phyloP scores from a whole-genome alignment of 2,797 vertebrate genomes.

The Stomatorhinus walkeri region DNA sequence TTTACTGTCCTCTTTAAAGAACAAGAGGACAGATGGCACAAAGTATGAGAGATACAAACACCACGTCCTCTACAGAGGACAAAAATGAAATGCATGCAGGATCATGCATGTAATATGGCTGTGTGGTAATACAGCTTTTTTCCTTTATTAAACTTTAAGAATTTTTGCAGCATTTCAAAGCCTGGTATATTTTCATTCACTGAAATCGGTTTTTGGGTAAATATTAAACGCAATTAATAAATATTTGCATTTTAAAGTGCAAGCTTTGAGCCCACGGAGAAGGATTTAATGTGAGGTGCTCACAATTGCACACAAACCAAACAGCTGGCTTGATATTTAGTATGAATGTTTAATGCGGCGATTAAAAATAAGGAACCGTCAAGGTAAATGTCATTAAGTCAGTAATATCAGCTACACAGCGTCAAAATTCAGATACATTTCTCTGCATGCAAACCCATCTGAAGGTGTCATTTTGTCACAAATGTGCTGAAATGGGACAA shows the following conservation, averaged over 20 bases:
- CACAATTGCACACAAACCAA: background rate
- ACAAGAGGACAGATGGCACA: background rate
- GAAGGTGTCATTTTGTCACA: background rate
- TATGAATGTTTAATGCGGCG: background rate
- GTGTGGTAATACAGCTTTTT: background rate
- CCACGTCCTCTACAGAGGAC: background rate
- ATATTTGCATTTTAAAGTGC: background rate
- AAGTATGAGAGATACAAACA: background rate
- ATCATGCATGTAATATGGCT: background rate
- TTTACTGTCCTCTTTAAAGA: background rate
- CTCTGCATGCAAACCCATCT: background rate
- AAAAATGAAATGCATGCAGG: background rate
- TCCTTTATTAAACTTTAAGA: background rate
- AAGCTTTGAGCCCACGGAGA: background rate
- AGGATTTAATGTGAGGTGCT: background rate
- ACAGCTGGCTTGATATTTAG: background rate
- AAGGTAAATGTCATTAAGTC: background rate
- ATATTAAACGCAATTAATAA: background rate
- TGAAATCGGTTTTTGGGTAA: background rate
- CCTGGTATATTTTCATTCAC: background rate
- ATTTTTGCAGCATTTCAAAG: background rate
- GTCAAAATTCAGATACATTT: background rate
- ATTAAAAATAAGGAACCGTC: background rate
- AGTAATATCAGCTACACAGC: background rate
- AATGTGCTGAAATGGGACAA: background rate